These are phyloP conservation scores for Bhutanitis thaidina DNA, from an alignment of 2,888 invertebrate species.

Conservation along the genomic window DNA sequence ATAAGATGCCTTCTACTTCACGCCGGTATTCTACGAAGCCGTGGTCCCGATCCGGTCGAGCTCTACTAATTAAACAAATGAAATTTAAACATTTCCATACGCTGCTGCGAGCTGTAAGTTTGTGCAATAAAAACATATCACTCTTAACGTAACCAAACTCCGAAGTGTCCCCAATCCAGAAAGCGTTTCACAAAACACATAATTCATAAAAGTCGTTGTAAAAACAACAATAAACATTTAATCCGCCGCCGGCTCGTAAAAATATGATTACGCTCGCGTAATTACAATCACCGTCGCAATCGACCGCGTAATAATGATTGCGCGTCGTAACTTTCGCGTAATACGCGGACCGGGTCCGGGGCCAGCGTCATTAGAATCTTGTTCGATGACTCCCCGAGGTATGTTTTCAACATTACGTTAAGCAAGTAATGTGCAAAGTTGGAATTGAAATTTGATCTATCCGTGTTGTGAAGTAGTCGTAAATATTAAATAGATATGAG, in stretches of 20 bases:
- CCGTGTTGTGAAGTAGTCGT: slow-evolving; percentile 10
- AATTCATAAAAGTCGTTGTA: slow-evolving; percentile 30
- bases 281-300: slow-evolving; percentile 30
- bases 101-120: too few relatives aligned
- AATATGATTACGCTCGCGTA: slow-evolving; percentile 34
- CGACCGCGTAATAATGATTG: slow-evolving; percentile 35
- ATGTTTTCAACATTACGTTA: slow-evolving; percentile 54
- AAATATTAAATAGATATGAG: slow-evolving; percentile 4
- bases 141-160: too few relatives aligned
- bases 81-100: too few relatives aligned
- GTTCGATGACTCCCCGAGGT: slow-evolving; percentile 45
- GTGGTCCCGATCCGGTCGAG: too few relatives aligned
- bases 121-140: too few relatives aligned
- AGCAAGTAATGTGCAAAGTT: slow-evolving; percentile 63
- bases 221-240: slow-evolving; percentile 35
- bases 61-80: too few relatives aligned
- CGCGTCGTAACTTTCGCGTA: slow-evolving; percentile 16
- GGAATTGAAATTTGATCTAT: slow-evolving; percentile 71
- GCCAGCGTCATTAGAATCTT: slow-evolving; percentile 34
- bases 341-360: slow-evolving; percentile 12
- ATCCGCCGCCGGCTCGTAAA: slow-evolving; percentile 37
- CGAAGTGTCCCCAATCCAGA: neutral
- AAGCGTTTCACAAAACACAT: slow-evolving; percentile 1
- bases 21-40: too few relatives aligned
- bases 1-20: too few relatives aligned